Conservation (phyloP, 1,140 invertebrate genomes). For the Magallana gigas region DNA sequence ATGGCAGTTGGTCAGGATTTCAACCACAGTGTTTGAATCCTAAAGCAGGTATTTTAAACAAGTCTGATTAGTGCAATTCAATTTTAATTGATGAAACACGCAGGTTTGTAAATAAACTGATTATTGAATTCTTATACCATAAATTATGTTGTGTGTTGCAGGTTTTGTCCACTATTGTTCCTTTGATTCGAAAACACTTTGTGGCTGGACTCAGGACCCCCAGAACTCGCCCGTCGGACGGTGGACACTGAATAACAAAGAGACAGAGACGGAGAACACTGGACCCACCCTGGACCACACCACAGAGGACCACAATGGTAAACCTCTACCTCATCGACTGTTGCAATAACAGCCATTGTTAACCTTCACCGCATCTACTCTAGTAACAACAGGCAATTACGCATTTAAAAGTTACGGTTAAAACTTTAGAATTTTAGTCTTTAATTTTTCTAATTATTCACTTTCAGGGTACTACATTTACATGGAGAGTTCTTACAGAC, state of each 20-base stretch:
- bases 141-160: background rate
- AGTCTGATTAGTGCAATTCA: background rate
- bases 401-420: too few species aligned
- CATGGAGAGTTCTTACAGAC: background rate
- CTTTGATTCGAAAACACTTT: constrained; percentile 24
- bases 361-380: background rate
- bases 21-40: constrained; percentile 14
- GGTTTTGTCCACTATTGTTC: constrained; percentile 31
- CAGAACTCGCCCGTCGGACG: background rate
- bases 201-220: constrained; percentile 21
- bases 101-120: too few species aligned
- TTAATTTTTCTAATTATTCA: background rate
- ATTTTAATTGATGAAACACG: background rate
- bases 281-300: constrained; percentile 34
- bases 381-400: too few species aligned
- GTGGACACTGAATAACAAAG: constrained; percentile 21
- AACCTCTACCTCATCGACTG: background rate
- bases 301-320: background rate
- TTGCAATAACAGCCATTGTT: background rate
- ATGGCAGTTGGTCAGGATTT: constrained; percentile 28
- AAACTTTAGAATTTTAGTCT: background rate
- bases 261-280: constrained; percentile 15
- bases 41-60: background rate
- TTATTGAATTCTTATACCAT: too few species aligned
- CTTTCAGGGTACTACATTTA: constrained; percentile 17